Conservation (phyloP, 2,888 invertebrate genomes). For the Mycogona germanica region DNA sequence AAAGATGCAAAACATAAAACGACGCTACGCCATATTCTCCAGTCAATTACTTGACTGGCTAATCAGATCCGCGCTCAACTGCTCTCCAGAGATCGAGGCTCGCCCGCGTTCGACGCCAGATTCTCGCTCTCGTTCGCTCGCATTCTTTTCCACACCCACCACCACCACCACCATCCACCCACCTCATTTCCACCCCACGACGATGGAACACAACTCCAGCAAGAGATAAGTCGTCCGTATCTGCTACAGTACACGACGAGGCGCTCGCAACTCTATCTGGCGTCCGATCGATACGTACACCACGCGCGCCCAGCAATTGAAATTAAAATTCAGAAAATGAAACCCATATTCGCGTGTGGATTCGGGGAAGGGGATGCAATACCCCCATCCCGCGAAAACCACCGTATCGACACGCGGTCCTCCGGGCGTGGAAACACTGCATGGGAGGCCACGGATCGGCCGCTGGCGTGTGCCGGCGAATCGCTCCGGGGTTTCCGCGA, state of each 20-base stretch:
- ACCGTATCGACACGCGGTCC: too few relatives aligned
- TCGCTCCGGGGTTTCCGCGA: too few relatives aligned
- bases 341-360: conserved; percentile 12
- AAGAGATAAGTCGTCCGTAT: background rate
- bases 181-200: background rate
- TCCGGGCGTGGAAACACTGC: too few relatives aligned
- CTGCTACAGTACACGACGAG: too few relatives aligned
- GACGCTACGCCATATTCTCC: conserved; percentile 8
- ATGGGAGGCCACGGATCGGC: too few relatives aligned
- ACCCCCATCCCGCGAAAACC: too few relatives aligned
- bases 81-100: conserved; percentile 10
- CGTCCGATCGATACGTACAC: too few relatives aligned
- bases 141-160: background rate
- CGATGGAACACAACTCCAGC: background rate
- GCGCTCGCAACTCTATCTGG: too few relatives aligned
- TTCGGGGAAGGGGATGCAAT: too few relatives aligned
- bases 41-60: conserved; percentile 15
- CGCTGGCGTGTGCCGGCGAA: too few relatives aligned
- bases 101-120: background rate
- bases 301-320: conserved; percentile 11
- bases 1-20: too few relatives aligned
- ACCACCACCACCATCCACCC: background rate
- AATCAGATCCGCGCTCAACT: conserved; percentile 11
- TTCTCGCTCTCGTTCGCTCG: background rate
- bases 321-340: conserved; percentile 14